A percentile compares a stretch with the other conserved stretches of the same genome.
These are phyloP conservation scores for Cylindroiulus punctatus DNA, from an alignment of 2,888 invertebrate genomes.

Conservation along the genomic window DNA sequence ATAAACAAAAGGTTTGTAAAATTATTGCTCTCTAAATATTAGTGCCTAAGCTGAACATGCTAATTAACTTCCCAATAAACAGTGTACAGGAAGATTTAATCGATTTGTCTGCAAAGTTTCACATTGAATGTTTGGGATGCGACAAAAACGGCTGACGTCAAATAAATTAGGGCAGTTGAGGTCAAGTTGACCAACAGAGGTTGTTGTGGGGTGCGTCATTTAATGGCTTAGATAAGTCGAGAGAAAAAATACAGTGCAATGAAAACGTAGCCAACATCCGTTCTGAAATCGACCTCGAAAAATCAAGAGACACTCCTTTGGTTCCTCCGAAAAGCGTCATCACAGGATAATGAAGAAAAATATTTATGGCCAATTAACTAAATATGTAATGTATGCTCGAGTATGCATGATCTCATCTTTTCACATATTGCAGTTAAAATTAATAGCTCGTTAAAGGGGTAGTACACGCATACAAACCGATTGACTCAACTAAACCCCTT, in stretches of 20 bases:
- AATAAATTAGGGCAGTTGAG: slow-evolving; percentile 11
- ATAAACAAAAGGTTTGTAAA: not conserved
- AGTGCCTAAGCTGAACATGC: not conserved
- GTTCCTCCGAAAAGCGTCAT: not conserved
- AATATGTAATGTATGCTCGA: not conserved
- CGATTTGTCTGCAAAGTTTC: not conserved
- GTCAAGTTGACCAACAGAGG: slow-evolving; percentile 9
- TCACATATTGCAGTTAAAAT: not conserved
- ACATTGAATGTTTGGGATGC: not conserved
- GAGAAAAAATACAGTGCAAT: not conserved
- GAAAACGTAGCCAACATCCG: not conserved
- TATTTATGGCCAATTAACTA: not conserved
- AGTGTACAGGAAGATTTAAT: not conserved
- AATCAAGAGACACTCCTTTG: not conserved
- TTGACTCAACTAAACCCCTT: not conserved
- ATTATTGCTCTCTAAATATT: not conserved
- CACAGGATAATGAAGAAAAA: not conserved
- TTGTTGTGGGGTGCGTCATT: not conserved
- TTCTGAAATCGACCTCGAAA: not conserved
- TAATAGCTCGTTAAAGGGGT: too few species aligned
- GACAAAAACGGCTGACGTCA: not conserved
- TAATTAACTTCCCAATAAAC: not conserved
- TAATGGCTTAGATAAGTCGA: not conserved
- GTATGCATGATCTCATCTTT: not conserved
- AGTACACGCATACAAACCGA: not conserved